phyloP scores from a whole-genome alignment of 2,888 invertebrate species.

The Drosophila mettleri region DNA sequence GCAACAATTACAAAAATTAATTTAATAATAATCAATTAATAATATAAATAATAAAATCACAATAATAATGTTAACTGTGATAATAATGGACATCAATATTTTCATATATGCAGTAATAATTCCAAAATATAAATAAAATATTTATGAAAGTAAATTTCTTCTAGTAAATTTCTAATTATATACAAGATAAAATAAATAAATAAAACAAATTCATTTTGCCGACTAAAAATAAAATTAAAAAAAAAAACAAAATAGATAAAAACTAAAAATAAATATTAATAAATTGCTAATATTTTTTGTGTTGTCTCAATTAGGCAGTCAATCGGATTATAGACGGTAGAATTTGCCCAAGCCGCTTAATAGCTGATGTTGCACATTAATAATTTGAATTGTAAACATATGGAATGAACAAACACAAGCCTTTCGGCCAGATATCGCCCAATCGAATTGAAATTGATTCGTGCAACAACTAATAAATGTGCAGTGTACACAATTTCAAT shows the following conservation, averaged over 20 bases:
- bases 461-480: slow-evolving; percentile 17
- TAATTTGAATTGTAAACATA: background rate
- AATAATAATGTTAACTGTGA: too few relatives aligned
- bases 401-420: slow-evolving; percentile 4
- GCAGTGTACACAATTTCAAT: slow-evolving; percentile 5
- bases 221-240: background rate
- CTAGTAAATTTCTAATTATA: too few relatives aligned
- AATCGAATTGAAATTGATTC: slow-evolving; percentile 22
- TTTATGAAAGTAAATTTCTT: too few relatives aligned
- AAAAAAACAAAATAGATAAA: background rate
- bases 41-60: too few relatives aligned
- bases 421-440: slow-evolving; percentile 3
- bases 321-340: slow-evolving; percentile 11
- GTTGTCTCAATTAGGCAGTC: background rate
- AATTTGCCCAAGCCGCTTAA: background rate
- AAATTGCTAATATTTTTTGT: too few relatives aligned
- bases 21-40: too few relatives aligned
- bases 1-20: too few relatives aligned
- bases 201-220: too few relatives aligned
- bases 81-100: too few relatives aligned
- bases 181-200: too few relatives aligned
- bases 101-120: too few relatives aligned
- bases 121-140: too few relatives aligned
- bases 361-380: slow-evolving; percentile 8
- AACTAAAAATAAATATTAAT: background rate